A percentile compares a stretch with the other conserved stretches of the same genome.
Conservation (phyloP, 2,888 invertebrate genomes). For the Ormyrus nitidulus region DNA sequence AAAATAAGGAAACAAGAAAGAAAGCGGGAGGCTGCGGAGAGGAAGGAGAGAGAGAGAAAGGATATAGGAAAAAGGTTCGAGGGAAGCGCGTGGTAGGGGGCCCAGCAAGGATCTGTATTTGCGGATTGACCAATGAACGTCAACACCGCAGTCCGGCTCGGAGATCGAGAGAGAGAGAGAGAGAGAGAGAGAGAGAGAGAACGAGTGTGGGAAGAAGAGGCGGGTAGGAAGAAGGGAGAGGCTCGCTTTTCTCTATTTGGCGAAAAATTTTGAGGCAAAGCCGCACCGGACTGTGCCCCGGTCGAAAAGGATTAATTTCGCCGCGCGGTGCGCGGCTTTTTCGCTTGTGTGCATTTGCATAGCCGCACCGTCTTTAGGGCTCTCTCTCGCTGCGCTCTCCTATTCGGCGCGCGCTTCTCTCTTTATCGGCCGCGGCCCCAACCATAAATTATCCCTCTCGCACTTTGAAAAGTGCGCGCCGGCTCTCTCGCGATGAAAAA, state of each 20-base stretch:
- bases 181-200: not conserved
- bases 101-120: constrained; percentile 4
- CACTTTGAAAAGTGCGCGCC: constrained; percentile 41
- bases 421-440: constrained; percentile 20
- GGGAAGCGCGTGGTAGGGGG: not conserved
- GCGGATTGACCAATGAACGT: constrained; percentile 45
- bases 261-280: not conserved
- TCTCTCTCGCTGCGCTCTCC: not conserved
- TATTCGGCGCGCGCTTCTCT: not conserved
- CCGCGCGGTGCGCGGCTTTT: no score
- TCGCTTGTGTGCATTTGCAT: not conserved
- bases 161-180: not conserved
- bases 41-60: no score
- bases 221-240: not conserved
- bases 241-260: not conserved
- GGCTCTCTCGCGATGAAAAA: constrained; percentile 23
- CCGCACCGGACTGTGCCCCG: not conserved
- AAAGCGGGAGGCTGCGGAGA: no score
- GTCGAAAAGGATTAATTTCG: no score
- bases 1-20: no score
- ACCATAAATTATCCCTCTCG: constrained; percentile 49
- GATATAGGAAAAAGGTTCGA: not conserved
- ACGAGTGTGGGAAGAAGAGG: constrained; percentile 8
- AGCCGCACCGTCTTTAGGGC: not conserved
- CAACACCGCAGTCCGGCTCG: constrained; percentile 20